Evolutionary conservation across 2,888 invertebrate species (phyloP).

Genomic region (Meghimatium bilineatum): DNA sequence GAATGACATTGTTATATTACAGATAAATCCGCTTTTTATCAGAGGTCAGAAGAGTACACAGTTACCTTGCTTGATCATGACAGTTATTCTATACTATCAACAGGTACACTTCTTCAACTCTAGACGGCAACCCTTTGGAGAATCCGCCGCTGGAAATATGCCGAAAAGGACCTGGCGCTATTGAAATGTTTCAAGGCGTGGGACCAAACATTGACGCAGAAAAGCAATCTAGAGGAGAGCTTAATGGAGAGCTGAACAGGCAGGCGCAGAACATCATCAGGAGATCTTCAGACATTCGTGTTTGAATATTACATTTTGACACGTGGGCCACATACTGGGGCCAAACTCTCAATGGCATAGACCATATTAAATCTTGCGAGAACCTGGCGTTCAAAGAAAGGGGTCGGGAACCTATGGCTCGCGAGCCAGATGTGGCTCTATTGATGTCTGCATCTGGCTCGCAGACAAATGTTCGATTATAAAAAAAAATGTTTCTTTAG

Average conservation of each 20-base stretch:
- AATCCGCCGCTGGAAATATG: conserved; percentile 76
- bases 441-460: too few relatives aligned
- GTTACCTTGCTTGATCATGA: too few relatives aligned
- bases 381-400: too few relatives aligned
- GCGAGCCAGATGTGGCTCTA: too few relatives aligned
- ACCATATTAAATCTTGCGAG: too few relatives aligned
- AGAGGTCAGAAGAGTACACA: too few relatives aligned
- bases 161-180: conserved; percentile 71
- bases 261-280: conserved; percentile 9
- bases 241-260: not conserved
- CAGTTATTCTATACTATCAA: conserved; percentile 7
- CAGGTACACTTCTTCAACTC: conserved; percentile 69
- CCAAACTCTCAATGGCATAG: too few relatives aligned
- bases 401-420: too few relatives aligned
- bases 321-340: not conserved
- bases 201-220: conserved; percentile 38
- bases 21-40: too few relatives aligned
- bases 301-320: not conserved
- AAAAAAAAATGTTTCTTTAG: too few relatives aligned
- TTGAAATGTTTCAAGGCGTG: conserved; percentile 67
- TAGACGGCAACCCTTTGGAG: conserved; percentile 74
- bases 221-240: conserved; percentile 10
- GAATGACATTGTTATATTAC: too few relatives aligned
- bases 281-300: not conserved
- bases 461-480: too few relatives aligned